These are phyloP conservation scores for Bergia puertoricense DNA, from an alignment of 92 coral and sea anemone genomes.

Conservation along the genomic window DNA sequence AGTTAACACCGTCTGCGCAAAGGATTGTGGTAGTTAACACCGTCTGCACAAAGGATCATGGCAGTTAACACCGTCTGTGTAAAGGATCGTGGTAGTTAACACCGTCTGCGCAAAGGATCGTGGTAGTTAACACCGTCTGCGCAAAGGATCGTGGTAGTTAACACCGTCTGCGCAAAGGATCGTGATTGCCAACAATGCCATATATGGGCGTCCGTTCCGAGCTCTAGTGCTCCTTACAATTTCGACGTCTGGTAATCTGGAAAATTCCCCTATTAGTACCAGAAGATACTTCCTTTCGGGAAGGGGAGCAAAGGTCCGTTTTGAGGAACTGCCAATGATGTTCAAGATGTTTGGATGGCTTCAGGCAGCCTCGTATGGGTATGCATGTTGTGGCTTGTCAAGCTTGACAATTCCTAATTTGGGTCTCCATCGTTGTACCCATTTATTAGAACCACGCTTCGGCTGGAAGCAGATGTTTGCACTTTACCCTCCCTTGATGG, in stretches of 20 bases:
- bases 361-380: background rate
- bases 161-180: too few relatives aligned
- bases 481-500: conserved; percentile 12
- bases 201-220: background rate
- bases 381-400: background rate
- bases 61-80: too few relatives aligned
- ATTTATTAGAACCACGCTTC: background rate
- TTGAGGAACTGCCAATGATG: background rate
- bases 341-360: background rate
- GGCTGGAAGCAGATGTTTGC: conserved; percentile 20
- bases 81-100: too few relatives aligned
- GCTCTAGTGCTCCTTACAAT: background rate
- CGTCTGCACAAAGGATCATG: too few relatives aligned
- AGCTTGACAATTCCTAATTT: background rate
- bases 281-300: background rate
- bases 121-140: too few relatives aligned
- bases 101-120: too few relatives aligned
- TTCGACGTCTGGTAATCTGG: background rate
- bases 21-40: too few relatives aligned
- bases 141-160: too few relatives aligned
- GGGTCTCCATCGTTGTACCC: background rate
- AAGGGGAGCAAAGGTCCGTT: conserved; percentile 17
- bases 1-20: too few relatives aligned
- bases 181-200: too few relatives aligned
- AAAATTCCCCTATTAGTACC: background rate